Conservation (phyloP, 2,797 vertebrate genomes). For the Tragelaphus oryx region DNA sequence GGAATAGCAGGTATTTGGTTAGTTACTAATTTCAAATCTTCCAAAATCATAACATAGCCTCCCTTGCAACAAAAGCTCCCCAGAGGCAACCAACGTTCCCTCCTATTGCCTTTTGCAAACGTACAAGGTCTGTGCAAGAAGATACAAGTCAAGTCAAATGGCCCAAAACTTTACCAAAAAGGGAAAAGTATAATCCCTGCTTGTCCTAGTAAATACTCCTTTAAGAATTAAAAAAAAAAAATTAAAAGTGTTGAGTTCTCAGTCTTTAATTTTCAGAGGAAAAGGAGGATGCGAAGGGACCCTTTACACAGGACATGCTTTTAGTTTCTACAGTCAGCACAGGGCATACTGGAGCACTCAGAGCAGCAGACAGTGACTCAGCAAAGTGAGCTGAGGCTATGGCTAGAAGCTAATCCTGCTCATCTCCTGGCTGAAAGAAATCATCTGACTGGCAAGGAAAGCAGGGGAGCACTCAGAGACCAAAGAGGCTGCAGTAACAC, state of each 20-base stretch:
- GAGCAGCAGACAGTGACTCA: rapidly evolving
- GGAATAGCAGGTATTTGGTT: neutral
- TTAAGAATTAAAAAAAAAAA: neutral
- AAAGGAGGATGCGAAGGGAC: neutral
- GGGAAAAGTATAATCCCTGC: neutral
- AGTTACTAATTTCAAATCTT: neutral
- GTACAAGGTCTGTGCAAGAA: neutral
- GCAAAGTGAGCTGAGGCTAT: neutral
- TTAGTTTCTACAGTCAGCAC: neutral
- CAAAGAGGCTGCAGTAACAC: neutral
- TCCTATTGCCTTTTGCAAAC: neutral
- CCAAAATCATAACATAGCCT: neutral
- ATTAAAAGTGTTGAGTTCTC: neutral
- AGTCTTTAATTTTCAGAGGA: neutral
- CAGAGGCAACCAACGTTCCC: neutral
- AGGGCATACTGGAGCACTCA: rapidly evolving
- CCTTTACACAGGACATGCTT: neutral
- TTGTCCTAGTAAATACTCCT: neutral
- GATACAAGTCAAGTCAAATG: neutral
- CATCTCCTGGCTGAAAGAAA: neutral
- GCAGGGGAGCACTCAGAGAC: neutral
- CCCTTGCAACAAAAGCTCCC: neutral
- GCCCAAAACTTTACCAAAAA: neutral
- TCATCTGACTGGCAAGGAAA: neutral
- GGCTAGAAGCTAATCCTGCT: neutral